Evolutionary conservation across 2,113 vertebrate genomes (phyloP).

Genomic region (Embiotoca jacksoni): DNA sequence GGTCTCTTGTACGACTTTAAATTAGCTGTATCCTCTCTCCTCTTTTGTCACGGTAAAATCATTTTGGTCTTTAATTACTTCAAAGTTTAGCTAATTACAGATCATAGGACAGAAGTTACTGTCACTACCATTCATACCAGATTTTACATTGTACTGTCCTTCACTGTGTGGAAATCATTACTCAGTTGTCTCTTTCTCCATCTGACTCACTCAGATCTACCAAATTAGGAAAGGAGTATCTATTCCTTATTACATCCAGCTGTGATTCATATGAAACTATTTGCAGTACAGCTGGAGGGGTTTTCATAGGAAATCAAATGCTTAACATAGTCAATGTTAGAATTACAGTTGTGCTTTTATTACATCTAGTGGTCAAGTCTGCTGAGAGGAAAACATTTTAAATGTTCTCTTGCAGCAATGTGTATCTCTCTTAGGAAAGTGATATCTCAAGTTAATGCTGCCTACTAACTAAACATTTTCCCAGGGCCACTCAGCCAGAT

Average conservation of each 20-base stretch:
- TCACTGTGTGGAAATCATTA: slow-evolving; percentile 23
- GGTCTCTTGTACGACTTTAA: slow-evolving; percentile 28
- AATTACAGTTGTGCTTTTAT: background rate
- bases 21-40: slow-evolving; percentile 18
- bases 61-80: slow-evolving; percentile 50
- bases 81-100: slow-evolving; percentile 4
- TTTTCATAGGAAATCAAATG: background rate
- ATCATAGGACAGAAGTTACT: slow-evolving; percentile 1
- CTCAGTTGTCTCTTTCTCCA: slow-evolving; percentile 1
- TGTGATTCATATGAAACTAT: slow-evolving; percentile 31
- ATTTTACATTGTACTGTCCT: background rate
- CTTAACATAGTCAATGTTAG: background rate
- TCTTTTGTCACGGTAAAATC: background rate
- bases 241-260: slow-evolving; percentile 25
- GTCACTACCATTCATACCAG: background rate
- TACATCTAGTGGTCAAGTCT: slow-evolving; percentile 51
- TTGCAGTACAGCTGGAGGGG: slow-evolving; percentile 3
- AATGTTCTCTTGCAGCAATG: no score
- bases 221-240: slow-evolving; percentile 7
- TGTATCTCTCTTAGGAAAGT: no score
- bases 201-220: slow-evolving; percentile 20
- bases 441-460: no score
- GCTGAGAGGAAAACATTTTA: no score
- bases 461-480: no score
- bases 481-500: no score